These are phyloP conservation scores for Rhegmatorhina hoffmannsi DNA, from an alignment of 2,113 vertebrate species.

Conservation along the genomic window DNA sequence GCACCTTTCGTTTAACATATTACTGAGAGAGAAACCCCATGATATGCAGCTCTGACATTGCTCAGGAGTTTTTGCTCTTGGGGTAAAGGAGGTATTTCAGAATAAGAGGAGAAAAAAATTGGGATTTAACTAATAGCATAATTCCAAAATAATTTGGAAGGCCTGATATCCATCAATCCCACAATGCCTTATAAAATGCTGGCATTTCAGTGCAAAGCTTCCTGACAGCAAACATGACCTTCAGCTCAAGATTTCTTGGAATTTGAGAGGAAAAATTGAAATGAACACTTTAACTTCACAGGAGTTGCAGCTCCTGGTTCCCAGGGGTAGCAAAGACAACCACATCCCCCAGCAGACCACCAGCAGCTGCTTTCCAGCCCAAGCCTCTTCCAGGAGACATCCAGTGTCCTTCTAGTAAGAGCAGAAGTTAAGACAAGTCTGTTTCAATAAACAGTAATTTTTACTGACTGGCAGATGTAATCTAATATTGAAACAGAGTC, in stretches of 20 bases:
- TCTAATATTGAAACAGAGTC: neutral
- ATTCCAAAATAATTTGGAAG: neutral
- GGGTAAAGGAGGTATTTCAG: neutral
- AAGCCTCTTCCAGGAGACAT: neutral
- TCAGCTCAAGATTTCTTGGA: neutral
- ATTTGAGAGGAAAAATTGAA: neutral
- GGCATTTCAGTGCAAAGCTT: neutral
- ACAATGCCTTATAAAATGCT: neutral
- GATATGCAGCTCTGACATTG: conserved; percentile 19
- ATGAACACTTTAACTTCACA: neutral
- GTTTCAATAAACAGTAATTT: neutral
- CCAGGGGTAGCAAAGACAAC: too few species aligned
- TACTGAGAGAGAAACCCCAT: neutral
- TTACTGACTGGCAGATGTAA: neutral
- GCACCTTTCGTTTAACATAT: neutral
- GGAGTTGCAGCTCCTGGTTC: neutral
- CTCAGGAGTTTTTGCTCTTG: neutral
- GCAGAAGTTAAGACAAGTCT: neutral
- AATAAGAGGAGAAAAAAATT: neutral
- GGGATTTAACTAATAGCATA: neutral
- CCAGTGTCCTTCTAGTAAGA: neutral
- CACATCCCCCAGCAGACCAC: neutral
- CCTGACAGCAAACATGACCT: neutral
- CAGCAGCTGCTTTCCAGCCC: neutral
- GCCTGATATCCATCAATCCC: neutral